Base-by-base conservation (phyloP, 2,797 vertebrate genomes). In the Melopsittacus undulatus region DNA sequence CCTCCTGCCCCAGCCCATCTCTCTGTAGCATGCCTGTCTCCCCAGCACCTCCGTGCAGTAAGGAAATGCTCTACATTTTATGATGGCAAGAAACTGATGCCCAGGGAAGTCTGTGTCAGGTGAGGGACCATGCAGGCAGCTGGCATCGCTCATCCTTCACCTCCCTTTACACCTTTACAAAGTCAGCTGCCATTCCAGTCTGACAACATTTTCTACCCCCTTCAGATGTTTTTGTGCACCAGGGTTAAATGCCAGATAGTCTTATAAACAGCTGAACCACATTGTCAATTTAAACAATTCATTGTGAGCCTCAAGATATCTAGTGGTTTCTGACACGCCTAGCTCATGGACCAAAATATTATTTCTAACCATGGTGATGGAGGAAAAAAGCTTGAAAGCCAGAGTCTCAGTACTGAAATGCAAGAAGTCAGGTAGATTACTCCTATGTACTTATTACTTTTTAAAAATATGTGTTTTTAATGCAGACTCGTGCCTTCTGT, bases 241-340 rank as follows among this genome's bases (percentile, higher is more conserved):
- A 4, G 6, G 21, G 64, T 91, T 77, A 80, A 94, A 91, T 94
- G 70, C 56, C 85, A 94, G 45, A 49, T 76, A 63, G 26, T 81
- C 56, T 79, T 84, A 76, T 67, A 84, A 91, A 62, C 77, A 90
- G 59, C 70, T 89, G 70, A 92, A 89, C 85, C 78, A 23, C 81
- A 76, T 0, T 84, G 90, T 95, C 77, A 79, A 45, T 63, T 73
- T 56, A 83, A 83, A 87, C 83, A 90, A 84, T 74, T 72, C 30
- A 67, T 46, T 85, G 61, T 73, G 40, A 85, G 45, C 72, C 75
- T 89, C 56, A 72, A 75, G 43, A 32, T 70, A 40, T 7, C 56
- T 79, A 42, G 64, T 87, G 34, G 40, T 76, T 95, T 89, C 78
- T 91, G 91, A n/a, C 91, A 87, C 3, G 3, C 29, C 36, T 64